Evolutionary conservation across 2,888 invertebrate species (phyloP), one percentile per base, ranked within the genome.

Genomic region (Cephus nigrinus): DNA sequence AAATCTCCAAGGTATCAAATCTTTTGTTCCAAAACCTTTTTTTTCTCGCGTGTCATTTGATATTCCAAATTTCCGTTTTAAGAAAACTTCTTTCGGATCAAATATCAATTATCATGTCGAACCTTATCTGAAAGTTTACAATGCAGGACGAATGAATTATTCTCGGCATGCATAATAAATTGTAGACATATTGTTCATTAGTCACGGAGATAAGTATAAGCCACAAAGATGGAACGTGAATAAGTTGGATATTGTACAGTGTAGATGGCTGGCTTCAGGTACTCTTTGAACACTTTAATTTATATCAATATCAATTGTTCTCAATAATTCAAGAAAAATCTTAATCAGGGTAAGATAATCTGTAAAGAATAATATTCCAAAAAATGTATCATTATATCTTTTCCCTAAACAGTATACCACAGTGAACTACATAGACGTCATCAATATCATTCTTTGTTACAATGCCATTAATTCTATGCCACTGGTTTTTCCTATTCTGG

Each of bases 61-160:
- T 9, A 55, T 55, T 55, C 55, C 9, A 89, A 90, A 90, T 90
- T 88, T 88, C 88, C 86, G 88, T 88, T 86, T 88, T 88, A 71
- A 30, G 12, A 71, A 71, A 71, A 71, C 30, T 32, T 30, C 23
- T 12, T 15, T 23, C 33, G 71, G 12, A 71, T 33, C 32, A 15
- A 30, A 71, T 71, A 9, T 32, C 30, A 71, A 32, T 71, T 30
- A 30, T 5, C 9, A 55, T 23, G 55, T 23, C 55, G 9, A 55
- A 55, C 55, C 23, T 55, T 55, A 55, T 55, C 23, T 9, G 55
- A 23, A 55, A 55, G 55, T 55, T 55, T 55, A 55, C 23, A 55
- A 55, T 55, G 31, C 55, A 30, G 74, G 32, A 68, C 75, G 68
- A 77, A 71, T 34, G 68, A 80, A 75, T 82, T 80, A 82, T 82